Evolutionary conservation across 2,797 vertebrate genomes (phyloP).

Genomic region (Gallinago stenura): DNA sequence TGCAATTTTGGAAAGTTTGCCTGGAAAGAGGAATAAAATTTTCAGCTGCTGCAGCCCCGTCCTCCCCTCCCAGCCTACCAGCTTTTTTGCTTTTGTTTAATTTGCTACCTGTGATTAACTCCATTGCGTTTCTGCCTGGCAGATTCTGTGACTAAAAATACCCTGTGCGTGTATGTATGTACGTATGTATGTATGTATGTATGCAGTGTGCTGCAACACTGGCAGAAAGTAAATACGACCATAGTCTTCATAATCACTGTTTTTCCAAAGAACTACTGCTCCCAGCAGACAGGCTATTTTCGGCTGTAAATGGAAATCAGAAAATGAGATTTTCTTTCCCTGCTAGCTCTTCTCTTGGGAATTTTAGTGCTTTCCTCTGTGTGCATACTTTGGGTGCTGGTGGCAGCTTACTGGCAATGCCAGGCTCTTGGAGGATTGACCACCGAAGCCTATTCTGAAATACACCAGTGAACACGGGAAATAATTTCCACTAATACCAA

Average conservation of each 20-base stretch:
- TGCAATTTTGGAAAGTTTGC: not conserved
- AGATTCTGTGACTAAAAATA: constrained; percentile 14
- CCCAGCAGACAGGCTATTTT: constrained; percentile 9
- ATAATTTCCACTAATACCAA: not conserved
- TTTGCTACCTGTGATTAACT: constrained; percentile 7
- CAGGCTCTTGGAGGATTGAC: not conserved
- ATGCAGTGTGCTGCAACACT: not conserved
- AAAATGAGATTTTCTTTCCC: not conserved
- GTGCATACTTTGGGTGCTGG: not conserved
- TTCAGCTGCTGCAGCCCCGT: not conserved
- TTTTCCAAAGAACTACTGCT: not conserved
- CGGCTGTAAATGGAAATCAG: constrained; percentile 1
- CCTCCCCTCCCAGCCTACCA: not conserved
- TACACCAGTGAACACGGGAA: not conserved
- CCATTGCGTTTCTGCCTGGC: not conserved
- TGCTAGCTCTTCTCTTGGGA: not conserved
- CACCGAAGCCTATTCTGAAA: not conserved
- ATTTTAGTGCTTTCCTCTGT: not conserved
- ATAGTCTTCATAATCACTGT: not conserved
- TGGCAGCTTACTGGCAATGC: not conserved
- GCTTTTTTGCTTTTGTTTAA: not conserved
- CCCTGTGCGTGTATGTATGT: not conserved
- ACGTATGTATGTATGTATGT: not conserved
- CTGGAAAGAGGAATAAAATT: not conserved
- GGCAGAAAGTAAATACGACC: not conserved